Evolutionary conservation across 2,888 invertebrate genomes (phyloP), one percentile per base, ranked within the genome.

Genomic region (Drosophila falleni): DNA sequence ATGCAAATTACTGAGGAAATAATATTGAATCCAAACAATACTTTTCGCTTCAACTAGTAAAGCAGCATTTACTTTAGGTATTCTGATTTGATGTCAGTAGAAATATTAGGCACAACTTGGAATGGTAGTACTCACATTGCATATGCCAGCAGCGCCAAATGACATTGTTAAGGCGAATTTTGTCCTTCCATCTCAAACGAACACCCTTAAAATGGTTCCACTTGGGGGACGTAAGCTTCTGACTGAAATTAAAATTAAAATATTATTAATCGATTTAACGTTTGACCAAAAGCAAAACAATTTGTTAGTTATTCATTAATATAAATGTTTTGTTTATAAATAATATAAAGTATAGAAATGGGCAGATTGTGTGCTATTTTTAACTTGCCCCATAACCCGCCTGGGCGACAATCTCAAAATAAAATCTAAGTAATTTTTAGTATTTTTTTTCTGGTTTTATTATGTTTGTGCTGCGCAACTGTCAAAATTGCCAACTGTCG

Each of bases 131-230:
- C 96, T 96, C 93, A 97, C 97, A 99, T 93, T 99, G 99, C 97
- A 99, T 97, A 93, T 99, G 98, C 98, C 99, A 99, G 93, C 99
- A 99, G 92, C 99, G 95, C 99, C 99, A 99, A 91, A 99, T 99
- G 86, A 99, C 98, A 93, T 99, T 99, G 95, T 99, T 99, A 89
- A 99, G 94, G 85, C 99, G 96, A 91, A 99, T 99, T 94, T 99
- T 98, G 94, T 99, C 99, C 93, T 99, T 99, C 97, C 99, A 98
- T 89, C 97, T 95, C 76, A 99, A 94, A 90, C 98, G 96, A 90
- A 99, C 96, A 78, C 99, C 99, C 94, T 99, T 98, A 95, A 99
- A 99, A 91, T 98, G 96, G 94, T 99, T 99, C 99, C 99, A 99
- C 95, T 99, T 99, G 75, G 99, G 99, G 77, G 99, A 99, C 69